A percentile compares a stretch with the other conserved stretches of the same genome.
These are phyloP conservation scores for Artibeus jamaicensis DNA, from an alignment of 2,797 vertebrate species.

Conservation along the genomic window DNA sequence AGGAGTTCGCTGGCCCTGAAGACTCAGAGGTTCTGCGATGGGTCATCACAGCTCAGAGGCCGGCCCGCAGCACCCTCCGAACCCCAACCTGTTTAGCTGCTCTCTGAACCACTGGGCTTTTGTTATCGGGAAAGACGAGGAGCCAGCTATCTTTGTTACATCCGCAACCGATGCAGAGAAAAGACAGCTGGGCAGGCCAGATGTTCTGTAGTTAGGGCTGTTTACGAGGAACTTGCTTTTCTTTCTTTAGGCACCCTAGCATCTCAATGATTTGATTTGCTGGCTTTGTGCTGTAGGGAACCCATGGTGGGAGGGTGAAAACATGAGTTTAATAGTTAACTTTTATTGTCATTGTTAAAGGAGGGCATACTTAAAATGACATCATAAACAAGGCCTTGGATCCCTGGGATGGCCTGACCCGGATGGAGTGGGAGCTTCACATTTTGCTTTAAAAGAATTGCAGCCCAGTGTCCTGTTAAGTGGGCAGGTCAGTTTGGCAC, in stretches of 20 bases:
- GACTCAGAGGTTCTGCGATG: constrained; percentile 27
- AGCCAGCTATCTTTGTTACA: constrained; percentile 72
- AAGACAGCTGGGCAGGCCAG: constrained; percentile 69
- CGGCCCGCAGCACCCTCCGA: neutral
- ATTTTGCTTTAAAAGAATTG: constrained; percentile 54
- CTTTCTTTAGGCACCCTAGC: constrained; percentile 54
- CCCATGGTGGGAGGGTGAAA: constrained; percentile 74
- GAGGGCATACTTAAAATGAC: constrained; percentile 60
- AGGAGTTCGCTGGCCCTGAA: constrained; percentile 43
- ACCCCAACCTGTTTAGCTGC: constrained; percentile 50
- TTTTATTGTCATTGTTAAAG: constrained; percentile 79
- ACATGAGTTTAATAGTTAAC: constrained; percentile 82
- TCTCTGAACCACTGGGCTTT: constrained; percentile 76
- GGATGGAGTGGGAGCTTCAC: neutral
- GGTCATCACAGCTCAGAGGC: constrained; percentile 63
- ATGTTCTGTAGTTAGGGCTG: constrained; percentile 65
- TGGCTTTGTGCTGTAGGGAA: constrained; percentile 70
- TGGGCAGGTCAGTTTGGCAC: neutral
- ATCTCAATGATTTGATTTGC: constrained; percentile 70
- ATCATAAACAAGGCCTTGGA: constrained; percentile 62
- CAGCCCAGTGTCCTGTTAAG: constrained; percentile 52
- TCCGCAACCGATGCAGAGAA: constrained; percentile 55
- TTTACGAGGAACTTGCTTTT: constrained; percentile 62
- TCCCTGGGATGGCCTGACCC: neutral
- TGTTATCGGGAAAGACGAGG: constrained; percentile 75